A percentile compares a stretch with the other conserved stretches of the same genome.
Conservation (phyloP, 64 coral and sea anemone species). For the Pachyseris speciosa region DNA sequence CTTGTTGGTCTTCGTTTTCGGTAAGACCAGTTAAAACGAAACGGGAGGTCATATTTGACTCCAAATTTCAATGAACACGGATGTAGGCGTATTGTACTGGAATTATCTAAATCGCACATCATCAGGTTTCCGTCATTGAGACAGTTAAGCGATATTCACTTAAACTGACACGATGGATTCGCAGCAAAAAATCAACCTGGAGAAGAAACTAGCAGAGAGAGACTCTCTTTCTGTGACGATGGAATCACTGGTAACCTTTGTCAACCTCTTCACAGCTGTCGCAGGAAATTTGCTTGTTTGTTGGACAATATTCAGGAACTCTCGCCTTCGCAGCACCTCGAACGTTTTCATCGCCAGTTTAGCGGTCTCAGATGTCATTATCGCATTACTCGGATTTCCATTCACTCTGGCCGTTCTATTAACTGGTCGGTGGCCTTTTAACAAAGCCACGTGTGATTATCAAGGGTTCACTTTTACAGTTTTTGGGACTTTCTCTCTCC, state of each 20-base stretch:
- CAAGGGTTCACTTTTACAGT: constrained; percentile 39
- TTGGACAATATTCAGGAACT: constrained; percentile 21
- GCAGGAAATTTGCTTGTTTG: constrained; percentile 51
- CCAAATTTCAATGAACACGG: too few species aligned
- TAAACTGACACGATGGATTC: too few species aligned
- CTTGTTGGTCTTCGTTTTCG: too few species aligned
- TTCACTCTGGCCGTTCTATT: constrained; percentile 19
- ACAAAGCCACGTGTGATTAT: constrained; percentile 2
- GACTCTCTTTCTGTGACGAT: background rate
- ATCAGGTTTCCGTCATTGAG: too few species aligned
- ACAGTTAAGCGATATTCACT: too few species aligned
- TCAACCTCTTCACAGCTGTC: constrained; percentile 14
- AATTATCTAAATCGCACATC: too few species aligned
- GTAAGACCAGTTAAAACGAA: too few species aligned
- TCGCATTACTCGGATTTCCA: constrained; percentile 15
- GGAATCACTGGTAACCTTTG: constrained; percentile 21
- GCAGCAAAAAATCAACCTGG: background rate
- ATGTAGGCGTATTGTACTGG: too few species aligned
- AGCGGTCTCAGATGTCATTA: constrained; percentile 39
- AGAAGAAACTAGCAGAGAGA: background rate
- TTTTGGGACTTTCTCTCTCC: constrained; percentile 5
- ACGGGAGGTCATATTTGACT: too few species aligned
- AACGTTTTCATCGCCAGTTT: constrained; percentile 22
- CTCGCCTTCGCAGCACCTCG: constrained; percentile 9
- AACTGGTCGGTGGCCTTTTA: constrained; percentile 24